Evolutionary conservation across 2,113 vertebrate species (phyloP).

Genomic region (Sula dactylatra): DNA sequence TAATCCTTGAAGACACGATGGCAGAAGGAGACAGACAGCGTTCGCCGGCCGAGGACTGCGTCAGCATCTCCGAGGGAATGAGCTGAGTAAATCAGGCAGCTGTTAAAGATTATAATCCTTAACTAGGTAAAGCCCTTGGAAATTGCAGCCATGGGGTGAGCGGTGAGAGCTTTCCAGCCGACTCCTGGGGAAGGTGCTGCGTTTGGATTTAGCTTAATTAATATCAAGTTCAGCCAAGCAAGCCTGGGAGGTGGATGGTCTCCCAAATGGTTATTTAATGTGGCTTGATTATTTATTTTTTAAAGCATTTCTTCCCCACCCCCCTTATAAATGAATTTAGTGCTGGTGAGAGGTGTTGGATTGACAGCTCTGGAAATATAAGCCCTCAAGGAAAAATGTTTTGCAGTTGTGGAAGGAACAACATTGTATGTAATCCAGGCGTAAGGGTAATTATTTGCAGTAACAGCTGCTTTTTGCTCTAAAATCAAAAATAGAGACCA

Average conservation of each 20-base stretch:
- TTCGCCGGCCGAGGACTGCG: not conserved
- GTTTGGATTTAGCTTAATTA: constrained; percentile 35
- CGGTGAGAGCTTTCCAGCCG: not conserved
- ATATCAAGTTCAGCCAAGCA: constrained; percentile 25
- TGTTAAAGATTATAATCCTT: constrained; percentile 41
- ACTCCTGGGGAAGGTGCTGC: not conserved
- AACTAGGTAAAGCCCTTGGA: constrained; percentile 25
- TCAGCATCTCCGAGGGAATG: not conserved
- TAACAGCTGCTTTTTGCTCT: not conserved
- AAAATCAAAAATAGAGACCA: not conserved
- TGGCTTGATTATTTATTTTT: not conserved
- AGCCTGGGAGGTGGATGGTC: not conserved
- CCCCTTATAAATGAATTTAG: not conserved
- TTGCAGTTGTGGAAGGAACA: not conserved
- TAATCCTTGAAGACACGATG: not conserved
- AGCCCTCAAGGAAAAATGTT: not conserved
- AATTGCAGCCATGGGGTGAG: not conserved
- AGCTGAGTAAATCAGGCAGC: constrained; percentile 44
- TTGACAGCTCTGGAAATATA: not conserved
- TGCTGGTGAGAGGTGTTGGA: not conserved
- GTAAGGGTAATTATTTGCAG: not conserved
- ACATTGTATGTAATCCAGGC: not conserved
- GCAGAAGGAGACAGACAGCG: not conserved
- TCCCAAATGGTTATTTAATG: constrained; percentile 30
- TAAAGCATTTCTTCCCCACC: not conserved